Evolutionary conservation across 2,113 vertebrate genomes (phyloP).

Genomic region (Cettia cetti): DNA sequence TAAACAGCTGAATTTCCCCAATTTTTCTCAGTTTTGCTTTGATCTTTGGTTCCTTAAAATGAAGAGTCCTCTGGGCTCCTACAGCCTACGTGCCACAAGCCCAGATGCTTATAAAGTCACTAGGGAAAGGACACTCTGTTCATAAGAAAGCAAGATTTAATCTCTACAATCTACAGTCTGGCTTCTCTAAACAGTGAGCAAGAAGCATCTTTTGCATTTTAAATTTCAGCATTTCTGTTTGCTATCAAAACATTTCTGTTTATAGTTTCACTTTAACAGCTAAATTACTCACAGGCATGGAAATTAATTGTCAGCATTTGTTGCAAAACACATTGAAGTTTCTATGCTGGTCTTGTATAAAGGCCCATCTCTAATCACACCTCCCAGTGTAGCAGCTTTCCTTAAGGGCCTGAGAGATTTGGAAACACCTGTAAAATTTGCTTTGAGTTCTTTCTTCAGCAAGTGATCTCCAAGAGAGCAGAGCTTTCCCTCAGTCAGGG

Average conservation of each 20-base stretch:
- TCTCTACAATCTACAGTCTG: not conserved
- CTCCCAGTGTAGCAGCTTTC: not conserved
- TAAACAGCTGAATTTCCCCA: not conserved
- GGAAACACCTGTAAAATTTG: not conserved
- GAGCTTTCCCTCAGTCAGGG: not conserved
- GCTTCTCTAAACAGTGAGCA: conserved; percentile 36
- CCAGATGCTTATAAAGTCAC: not conserved
- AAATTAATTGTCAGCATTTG: conserved; percentile 37
- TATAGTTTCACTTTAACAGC: conserved; percentile 60
- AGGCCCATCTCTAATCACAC: not conserved
- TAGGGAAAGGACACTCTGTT: not conserved
- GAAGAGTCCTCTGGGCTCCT: not conserved
- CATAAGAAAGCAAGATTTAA: not conserved
- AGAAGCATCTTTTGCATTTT: conserved; percentile 49
- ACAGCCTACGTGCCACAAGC: not conserved
- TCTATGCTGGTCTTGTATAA: not conserved
- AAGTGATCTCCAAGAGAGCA: not conserved
- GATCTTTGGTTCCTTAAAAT: not conserved
- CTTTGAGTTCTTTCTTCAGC: not conserved
- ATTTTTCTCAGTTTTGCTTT: fast-evolving
- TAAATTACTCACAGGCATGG: conserved; percentile 56
- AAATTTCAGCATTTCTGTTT: conserved; percentile 51
- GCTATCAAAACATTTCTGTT: conserved; percentile 58
- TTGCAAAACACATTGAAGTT: conserved; percentile 47
- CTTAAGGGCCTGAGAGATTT: not conserved